These are phyloP conservation scores for Uropsilus gracilis DNA, from an alignment of 2,113 vertebrate species.

Conservation along the genomic window DNA sequence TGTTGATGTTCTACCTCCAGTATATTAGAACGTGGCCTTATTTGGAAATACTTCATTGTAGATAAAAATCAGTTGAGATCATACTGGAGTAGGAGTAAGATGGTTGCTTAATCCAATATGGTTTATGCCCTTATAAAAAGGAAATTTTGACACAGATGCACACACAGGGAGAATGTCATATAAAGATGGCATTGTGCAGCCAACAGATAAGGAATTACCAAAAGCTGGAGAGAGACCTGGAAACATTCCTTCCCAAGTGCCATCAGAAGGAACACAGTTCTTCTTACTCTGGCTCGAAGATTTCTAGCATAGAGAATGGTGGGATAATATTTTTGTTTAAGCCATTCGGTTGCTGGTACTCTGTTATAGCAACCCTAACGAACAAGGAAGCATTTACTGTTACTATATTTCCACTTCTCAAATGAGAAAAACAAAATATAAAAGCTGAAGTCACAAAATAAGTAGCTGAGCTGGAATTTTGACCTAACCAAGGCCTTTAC, in stretches of 20 bases:
- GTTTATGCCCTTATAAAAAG: neutral
- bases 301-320: neutral
- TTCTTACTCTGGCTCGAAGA: neutral
- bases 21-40: neutral
- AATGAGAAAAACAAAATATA: neutral
- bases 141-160: neutral
- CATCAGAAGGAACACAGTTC: neutral
- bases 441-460: neutral
- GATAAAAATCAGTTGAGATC: neutral
- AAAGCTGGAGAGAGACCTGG: neutral
- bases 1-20: neutral
- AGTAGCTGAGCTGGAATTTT: neutral
- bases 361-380: neutral
- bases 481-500: neutral
- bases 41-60: neutral
- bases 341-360: neutral
- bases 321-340: neutral
- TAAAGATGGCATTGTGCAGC: neutral
- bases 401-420: neutral
- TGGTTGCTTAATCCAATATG: neutral
- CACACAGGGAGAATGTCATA: neutral
- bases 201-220: neutral
- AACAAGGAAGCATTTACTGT: neutral
- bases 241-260: neutral
- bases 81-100: neutral